phyloP scores from a whole-genome alignment of 2,888 invertebrate genomes.

The Drosophila mimetica region DNA sequence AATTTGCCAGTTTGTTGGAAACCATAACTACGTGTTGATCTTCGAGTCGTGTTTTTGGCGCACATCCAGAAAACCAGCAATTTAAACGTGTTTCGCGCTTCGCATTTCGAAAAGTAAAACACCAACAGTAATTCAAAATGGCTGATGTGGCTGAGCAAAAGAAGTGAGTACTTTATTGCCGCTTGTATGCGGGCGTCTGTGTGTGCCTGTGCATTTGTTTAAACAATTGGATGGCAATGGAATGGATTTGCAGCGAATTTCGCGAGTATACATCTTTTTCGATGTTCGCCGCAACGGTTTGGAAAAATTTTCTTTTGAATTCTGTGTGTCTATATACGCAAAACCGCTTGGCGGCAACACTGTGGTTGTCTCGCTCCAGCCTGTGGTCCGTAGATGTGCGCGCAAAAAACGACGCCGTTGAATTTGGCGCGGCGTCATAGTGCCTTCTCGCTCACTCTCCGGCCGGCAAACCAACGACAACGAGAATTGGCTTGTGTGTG shows the following conservation, averaged over 20 bases:
- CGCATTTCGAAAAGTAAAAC: conserved; percentile 59
- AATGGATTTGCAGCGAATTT: conserved; percentile 36
- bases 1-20: conserved; percentile 55
- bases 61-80: conserved; percentile 35
- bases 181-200: conserved; percentile 17
- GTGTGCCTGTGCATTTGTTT: conserved; percentile 49
- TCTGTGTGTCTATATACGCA: conserved; percentile 79
- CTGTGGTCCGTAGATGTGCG: conserved; percentile 52
- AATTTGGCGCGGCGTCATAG: conserved; percentile 78
- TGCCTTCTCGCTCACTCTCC: conserved; percentile 72
- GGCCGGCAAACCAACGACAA: conserved; percentile 68
- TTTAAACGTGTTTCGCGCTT: conserved; percentile 62
- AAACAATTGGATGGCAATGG: conserved; percentile 36
- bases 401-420: conserved; percentile 79
- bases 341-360: conserved; percentile 53
- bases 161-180: conserved; percentile 82
- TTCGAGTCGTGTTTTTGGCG: conserved; percentile 44
- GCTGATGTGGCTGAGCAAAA: conserved; percentile 85
- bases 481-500: conserved; percentile 29
- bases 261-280: conserved; percentile 62
- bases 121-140: conserved; percentile 80
- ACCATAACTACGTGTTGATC: conserved; percentile 46
- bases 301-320: conserved; percentile 75
- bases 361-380: conserved; percentile 68
- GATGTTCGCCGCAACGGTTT: conserved; percentile 55